Evolutionary conservation across 2,797 vertebrate species (phyloP).

Genomic region (Capromys pilorides): DNA sequence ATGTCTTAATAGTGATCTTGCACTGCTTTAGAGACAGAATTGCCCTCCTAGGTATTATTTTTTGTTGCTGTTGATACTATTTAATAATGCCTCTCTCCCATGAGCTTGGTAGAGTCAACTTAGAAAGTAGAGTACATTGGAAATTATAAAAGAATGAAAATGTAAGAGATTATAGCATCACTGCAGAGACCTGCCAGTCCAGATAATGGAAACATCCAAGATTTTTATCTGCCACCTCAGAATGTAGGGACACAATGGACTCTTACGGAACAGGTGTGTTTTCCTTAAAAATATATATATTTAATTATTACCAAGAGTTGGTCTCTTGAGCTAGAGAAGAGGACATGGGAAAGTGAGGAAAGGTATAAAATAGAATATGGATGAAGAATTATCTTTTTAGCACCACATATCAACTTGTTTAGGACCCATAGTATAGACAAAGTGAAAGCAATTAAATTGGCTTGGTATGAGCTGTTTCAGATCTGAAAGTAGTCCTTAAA

Average conservation of each 20-base stretch:
- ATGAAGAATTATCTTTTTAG: neutral
- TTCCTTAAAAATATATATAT: neutral
- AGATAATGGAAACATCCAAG: neutral
- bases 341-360: neutral
- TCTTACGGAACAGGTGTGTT: neutral
- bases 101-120: neutral
- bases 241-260: neutral
- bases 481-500: neutral
- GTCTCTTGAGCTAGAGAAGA: neutral
- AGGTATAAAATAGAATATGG: neutral
- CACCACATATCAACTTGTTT: neutral
- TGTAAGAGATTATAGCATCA: neutral
- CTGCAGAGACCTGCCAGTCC: neutral
- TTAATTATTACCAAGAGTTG: neutral
- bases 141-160: constrained; percentile 51
- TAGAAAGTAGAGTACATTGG: constrained; percentile 7
- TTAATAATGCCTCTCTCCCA: neutral
- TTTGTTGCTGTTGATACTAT: constrained; percentile 49
- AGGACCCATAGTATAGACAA: neutral
- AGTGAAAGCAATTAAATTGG: neutral
- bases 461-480: neutral
- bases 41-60: neutral
- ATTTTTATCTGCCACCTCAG: neutral
- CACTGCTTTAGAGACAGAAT: neutral
- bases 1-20: neutral